Evolutionary conservation across 2,888 invertebrate genomes (phyloP), one percentile per base, ranked within the genome.

Genomic region (Lepas anatifera): DNA sequence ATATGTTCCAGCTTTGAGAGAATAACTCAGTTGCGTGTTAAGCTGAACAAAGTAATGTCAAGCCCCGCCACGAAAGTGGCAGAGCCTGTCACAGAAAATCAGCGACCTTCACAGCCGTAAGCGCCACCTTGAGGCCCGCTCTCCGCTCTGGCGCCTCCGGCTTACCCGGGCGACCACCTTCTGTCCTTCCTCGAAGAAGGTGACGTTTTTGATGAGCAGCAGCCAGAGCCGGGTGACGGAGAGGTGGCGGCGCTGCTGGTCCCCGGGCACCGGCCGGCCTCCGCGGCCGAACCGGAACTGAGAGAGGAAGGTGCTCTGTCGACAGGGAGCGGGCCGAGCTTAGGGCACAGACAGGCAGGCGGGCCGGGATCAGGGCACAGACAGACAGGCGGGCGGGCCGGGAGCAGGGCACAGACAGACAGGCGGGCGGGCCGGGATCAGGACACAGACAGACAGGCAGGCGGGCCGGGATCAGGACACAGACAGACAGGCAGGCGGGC

Each of bases 181-280:
- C 58, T 64, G 64, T 11, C 64, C 64, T 25, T 64, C 64, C 11
- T 64, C 37, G 64, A 64, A 64, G 39, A 64, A 64, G 25, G 64
- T 39, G 64, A 64, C 37, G 64, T 64, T 64, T 16, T 64, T 64
- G 25, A 64, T 35, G n/a, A 64, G 64, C 25, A 64, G 64, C 64
- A 64, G 32, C 64, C 64, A 64, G 64, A 64, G 64, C 11, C 64
- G 37, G 25, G 64, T 39, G 37, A 64, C 6, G 76, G 77, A 35
- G 80, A 80, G n/a, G 76, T 84, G n/a, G 84, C 85, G 2, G 81
- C 81, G 46, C 85, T 85, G 4, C 76, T 78, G 70, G 71, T 76
- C 69, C 80, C 78, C n/a, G 83, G 84, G 2, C 76, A 78, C 67
- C 78, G 76, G 35, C 82, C 81, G 75, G 74, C 76, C 22, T 76